Conservation (phyloP, 2,113 vertebrate genomes). For the Dolichotis patagonum region DNA sequence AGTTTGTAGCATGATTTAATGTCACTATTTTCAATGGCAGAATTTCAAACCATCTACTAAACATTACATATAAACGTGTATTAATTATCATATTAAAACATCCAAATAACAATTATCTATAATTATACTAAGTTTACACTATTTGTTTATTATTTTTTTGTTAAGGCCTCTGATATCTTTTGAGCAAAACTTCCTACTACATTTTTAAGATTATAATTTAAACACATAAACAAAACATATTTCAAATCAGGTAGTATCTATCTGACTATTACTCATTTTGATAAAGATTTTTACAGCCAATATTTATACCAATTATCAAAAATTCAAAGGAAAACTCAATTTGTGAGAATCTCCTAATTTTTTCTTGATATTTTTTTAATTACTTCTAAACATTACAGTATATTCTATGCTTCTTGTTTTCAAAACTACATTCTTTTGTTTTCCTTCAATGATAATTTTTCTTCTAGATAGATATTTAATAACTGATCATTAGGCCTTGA, state of each 20-base stretch:
- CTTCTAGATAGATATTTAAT: neutral
- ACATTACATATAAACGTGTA: neutral
- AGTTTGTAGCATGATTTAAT: neutral
- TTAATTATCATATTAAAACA: slow-evolving; percentile 8
- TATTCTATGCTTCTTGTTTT: neutral
- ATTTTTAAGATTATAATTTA: neutral
- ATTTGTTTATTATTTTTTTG: neutral
- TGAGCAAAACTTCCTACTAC: neutral
- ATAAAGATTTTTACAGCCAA: neutral
- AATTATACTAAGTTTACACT: neutral
- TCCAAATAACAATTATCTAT: neutral
- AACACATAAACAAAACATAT: neutral
- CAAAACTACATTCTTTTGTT: neutral
- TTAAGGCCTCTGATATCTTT: neutral
- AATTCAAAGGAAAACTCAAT: neutral
- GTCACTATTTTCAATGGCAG: neutral
- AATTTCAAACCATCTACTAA: neutral
- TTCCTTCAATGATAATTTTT: neutral
- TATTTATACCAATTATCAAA: neutral
- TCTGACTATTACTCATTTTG: neutral
- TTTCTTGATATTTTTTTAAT: neutral
- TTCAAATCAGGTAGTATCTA: neutral
- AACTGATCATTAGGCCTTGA: neutral
- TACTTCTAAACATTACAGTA: neutral
- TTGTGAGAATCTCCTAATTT: neutral